These are phyloP conservation scores for Drosophila lacteicornis DNA, from an alignment of 1,140 invertebrate genomes.

Conservation along the genomic window DNA sequence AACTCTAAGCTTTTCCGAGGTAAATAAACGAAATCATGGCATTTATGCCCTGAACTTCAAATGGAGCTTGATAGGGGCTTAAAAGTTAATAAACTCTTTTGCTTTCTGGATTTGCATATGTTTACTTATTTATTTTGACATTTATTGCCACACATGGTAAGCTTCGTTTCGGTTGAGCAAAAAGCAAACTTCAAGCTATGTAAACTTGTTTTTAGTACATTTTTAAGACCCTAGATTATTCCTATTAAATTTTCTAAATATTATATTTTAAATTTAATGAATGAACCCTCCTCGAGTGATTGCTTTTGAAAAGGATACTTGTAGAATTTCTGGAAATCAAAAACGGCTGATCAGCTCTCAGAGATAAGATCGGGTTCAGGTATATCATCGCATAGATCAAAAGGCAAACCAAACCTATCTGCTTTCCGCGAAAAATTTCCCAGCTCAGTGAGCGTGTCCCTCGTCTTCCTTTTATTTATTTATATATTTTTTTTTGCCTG, in stretches of 20 bases:
- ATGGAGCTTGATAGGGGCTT: neutral
- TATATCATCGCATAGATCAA: conserved; percentile 55
- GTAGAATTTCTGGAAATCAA: conserved; percentile 19
- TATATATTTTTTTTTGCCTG: neutral
- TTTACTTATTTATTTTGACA: conserved; percentile 7
- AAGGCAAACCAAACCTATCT: conserved; percentile 21
- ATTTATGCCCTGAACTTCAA: neutral
- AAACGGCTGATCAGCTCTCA: neutral
- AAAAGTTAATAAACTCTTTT: neutral
- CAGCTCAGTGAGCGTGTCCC: conserved; percentile 49
- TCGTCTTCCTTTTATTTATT: neutral
- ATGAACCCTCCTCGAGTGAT: no score
- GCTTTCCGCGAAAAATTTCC: conserved; percentile 72
- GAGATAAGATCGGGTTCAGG: conserved; percentile 31
- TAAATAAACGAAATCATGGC: conserved; percentile 1
- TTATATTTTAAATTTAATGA: neutral
- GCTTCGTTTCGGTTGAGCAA: neutral
- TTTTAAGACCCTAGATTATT: no score
- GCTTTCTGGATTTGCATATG: neutral
- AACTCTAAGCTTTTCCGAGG: neutral
- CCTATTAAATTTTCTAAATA: neutral
- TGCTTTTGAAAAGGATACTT: conserved; percentile 20
- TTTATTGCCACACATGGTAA: neutral
- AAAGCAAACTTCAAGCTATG: no score
- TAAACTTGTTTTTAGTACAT: no score